Conservation (phyloP, 2,888 invertebrate species). For the Acrobeloides nanus region DNA sequence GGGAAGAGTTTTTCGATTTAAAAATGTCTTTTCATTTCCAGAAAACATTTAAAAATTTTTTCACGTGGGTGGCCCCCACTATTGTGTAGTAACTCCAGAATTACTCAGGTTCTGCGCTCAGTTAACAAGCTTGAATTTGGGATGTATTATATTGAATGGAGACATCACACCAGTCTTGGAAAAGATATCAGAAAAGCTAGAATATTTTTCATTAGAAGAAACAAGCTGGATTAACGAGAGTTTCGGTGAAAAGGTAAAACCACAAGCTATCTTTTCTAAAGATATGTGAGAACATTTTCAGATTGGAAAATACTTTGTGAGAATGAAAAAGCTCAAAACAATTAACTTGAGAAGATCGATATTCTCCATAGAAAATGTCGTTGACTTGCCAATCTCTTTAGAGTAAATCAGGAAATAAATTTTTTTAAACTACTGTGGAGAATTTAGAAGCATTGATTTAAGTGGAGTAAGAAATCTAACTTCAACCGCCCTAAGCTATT, state of each 20-base stretch:
- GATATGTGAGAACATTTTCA: too few relatives aligned
- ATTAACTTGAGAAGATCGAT: constrained; percentile 13
- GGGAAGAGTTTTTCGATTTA: too few relatives aligned
- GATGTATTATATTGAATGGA: constrained; percentile 22
- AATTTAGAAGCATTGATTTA: constrained; percentile 14
- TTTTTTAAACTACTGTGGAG: not conserved
- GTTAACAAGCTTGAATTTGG: constrained; percentile 16
- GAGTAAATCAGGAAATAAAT: constrained; percentile 9
- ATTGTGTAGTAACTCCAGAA: too few relatives aligned
- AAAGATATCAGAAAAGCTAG: constrained; percentile 12
- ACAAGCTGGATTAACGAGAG: constrained; percentile 20
- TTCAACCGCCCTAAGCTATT: constrained; percentile 4
- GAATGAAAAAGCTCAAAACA: constrained; percentile 7
- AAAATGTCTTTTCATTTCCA: too few relatives aligned
- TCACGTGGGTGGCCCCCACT: too few relatives aligned
- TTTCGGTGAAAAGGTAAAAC: constrained; percentile 10
- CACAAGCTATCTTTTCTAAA: not conserved
- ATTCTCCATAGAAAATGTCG: constrained; percentile 11
- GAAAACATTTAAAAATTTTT: too few relatives aligned
- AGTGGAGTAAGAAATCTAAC: constrained; percentile 10
- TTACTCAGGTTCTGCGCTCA: constrained; percentile 23
- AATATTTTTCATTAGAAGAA: constrained; percentile 29
- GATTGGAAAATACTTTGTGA: not conserved
- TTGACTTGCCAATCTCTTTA: constrained; percentile 13
- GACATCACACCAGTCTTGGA: constrained; percentile 16